Base-by-base conservation (phyloP, 1,140 invertebrate genomes). In the Neodiprion lecontei region DNA sequence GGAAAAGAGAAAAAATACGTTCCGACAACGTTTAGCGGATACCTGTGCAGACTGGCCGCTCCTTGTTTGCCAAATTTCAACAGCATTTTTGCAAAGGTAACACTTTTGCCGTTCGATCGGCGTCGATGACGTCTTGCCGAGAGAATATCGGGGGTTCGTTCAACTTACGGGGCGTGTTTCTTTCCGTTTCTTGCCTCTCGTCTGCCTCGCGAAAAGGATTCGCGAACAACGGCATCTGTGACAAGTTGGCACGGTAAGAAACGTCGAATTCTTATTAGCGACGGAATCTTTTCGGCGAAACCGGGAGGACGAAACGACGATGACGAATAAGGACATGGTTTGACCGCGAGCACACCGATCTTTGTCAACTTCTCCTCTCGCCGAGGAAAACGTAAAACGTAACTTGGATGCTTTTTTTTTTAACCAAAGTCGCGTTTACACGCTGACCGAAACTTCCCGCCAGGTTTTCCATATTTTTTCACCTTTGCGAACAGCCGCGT, bases 271-370 rank as follows among this genome's bases (percentile, higher is more conserved):
- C 53, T 75, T 23, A 66, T 66, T 72, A 53, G 70, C 72, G 40
- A 47, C 48, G 21, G 67, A 49, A 12, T 69, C 11, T 47, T 69
- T 21, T 69, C 67, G 67, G 17, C 40, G 53, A 61, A 17, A 14
- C 28, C 69, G 17, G n/a, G 66, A 76, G 69, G 49, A 61, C 71
- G 47, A 48, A 67, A 70, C 65, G 61, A 40, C 53, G 70, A 75
- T 73, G 72, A 74, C 74, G 72, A 76, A 78, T 78, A 78, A 76
- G 77, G 74, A 70, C 48, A 72, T 67, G 69, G 68, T 65, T 47
- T 14, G 65, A 47, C 74, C 53, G 7, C 49, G 68, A 28, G 53
- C 7, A 23, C 23, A 65, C 53, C 40, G 17, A 65, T 48, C 40
- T 72, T 61, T 61, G 53, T 61, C 53, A 61, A 61, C 53, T 9